These are phyloP conservation scores for Ictidomys tridecemlineatus DNA, from an alignment of 2,113 vertebrate species.

Conservation along the genomic window DNA sequence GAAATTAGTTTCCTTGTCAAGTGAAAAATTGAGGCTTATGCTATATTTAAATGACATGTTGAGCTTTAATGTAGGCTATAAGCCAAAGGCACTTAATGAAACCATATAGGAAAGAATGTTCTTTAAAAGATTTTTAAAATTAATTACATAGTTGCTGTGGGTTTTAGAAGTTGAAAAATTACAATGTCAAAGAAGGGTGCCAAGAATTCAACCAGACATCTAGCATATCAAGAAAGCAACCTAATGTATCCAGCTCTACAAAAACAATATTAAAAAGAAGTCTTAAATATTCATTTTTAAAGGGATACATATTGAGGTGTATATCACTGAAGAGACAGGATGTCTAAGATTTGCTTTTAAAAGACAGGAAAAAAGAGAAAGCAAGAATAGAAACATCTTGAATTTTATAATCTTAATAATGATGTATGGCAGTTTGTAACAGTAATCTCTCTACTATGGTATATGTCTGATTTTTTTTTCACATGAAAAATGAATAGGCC, in stretches of 20 bases:
- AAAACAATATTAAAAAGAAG: constrained; percentile 20
- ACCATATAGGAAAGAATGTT: constrained; percentile 36
- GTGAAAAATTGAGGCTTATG: constrained; percentile 66
- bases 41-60: constrained; percentile 52
- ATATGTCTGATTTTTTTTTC: not conserved
- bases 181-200: not conserved
- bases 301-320: constrained; percentile 9
- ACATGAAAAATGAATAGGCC: not conserved
- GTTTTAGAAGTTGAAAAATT: constrained; percentile 55
- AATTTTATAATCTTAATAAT: not conserved
- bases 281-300: constrained; percentile 13
- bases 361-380: constrained; percentile 9
- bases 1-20: constrained; percentile 60
- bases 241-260: constrained; percentile 1
- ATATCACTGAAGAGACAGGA: not conserved
- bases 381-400: not conserved
- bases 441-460: not conserved
- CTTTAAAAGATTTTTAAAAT: constrained; percentile 60
- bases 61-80: not conserved
- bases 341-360: constrained; percentile 42
- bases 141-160: constrained; percentile 51
- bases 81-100: constrained; percentile 18
- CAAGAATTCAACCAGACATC: constrained; percentile 44
- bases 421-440: not conserved
- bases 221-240: constrained; percentile 19